Percentiles rank a stretch among this genome's conserved stretches.
Conservation (phyloP, 2,113 vertebrate species). For the Cyphomyrus plagiostoma region DNA sequence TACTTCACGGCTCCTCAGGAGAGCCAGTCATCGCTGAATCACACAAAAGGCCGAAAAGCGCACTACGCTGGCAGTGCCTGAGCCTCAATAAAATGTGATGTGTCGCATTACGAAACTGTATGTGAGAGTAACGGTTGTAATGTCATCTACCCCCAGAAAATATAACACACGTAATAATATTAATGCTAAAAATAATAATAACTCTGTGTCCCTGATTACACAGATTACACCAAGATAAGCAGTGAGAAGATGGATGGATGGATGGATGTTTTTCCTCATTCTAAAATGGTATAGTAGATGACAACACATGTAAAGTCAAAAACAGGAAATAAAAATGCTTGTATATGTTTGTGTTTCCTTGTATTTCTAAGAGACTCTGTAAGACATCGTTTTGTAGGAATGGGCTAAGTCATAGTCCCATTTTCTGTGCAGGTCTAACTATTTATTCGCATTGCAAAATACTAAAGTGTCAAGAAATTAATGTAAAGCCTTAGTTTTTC, state of each 20-base stretch:
- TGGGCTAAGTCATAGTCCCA: background rate
- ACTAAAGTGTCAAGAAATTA: background rate
- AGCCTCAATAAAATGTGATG: background rate
- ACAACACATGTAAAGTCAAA: background rate
- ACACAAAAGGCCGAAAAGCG: background rate
- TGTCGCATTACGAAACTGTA: background rate
- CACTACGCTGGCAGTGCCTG: background rate
- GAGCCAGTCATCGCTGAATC: slow-evolving; percentile 3
- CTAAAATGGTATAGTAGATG: background rate
- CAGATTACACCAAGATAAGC: background rate
- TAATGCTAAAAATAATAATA: background rate
- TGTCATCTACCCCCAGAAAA: background rate
- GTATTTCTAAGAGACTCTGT: background rate
- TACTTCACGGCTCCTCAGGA: slow-evolving; percentile 5
- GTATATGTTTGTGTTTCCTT: background rate
- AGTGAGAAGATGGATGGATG: background rate
- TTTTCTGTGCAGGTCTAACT: background rate
- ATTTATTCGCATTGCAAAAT: background rate
- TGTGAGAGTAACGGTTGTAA: background rate
- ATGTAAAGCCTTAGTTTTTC: background rate
- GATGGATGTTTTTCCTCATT: background rate
- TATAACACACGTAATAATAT: background rate
- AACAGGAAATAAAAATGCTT: background rate
- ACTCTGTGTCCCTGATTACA: background rate
- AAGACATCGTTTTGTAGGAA: slow-evolving; percentile 9